Percentiles rank a stretch among this genome's conserved stretches.
Conservation (phyloP, 2,888 invertebrate genomes). For the Sphecodes monilicornis region DNA sequence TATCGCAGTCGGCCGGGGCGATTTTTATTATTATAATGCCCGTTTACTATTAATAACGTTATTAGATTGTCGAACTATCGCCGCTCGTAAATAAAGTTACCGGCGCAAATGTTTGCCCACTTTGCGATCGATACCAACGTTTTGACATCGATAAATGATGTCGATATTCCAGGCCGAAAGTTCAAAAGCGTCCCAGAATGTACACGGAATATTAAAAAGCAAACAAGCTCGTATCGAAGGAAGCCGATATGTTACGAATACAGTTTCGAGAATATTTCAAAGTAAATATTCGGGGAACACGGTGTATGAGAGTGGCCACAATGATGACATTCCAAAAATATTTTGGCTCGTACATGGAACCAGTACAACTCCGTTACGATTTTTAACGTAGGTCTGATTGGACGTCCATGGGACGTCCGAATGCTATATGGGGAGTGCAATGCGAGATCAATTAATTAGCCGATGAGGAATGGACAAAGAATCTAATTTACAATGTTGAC, state of each 20-base stretch:
- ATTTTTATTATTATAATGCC: background rate
- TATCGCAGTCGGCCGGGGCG: background rate
- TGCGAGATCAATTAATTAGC: slow-evolving; percentile 1
- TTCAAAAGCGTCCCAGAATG: slow-evolving; percentile 39
- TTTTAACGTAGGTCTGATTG: background rate
- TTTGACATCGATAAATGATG: slow-evolving; percentile 38
- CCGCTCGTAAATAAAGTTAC: slow-evolving; percentile 31
- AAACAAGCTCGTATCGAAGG: slow-evolving; percentile 37
- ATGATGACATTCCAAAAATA: background rate
- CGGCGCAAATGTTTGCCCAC: slow-evolving; percentile 25
- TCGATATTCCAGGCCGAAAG: slow-evolving; percentile 33
- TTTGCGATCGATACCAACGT: slow-evolving; percentile 42
- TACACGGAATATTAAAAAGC: slow-evolving; percentile 42
- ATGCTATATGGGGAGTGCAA: too few species aligned
- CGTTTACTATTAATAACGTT: background rate
- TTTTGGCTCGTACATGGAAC: background rate
- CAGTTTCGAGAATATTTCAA: slow-evolving; percentile 36
- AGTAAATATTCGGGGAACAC: slow-evolving; percentile 33
- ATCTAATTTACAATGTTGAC: background rate
- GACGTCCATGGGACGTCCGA: too few species aligned
- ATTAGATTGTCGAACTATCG: background rate
- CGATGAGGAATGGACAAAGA: background rate
- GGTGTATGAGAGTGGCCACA: slow-evolving; percentile 4
- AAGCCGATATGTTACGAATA: slow-evolving; percentile 42
- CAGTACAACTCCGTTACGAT: background rate